phyloP scores from a whole-genome alignment of 2,888 invertebrate species.

The Heteromyza rotundicornis region DNA sequence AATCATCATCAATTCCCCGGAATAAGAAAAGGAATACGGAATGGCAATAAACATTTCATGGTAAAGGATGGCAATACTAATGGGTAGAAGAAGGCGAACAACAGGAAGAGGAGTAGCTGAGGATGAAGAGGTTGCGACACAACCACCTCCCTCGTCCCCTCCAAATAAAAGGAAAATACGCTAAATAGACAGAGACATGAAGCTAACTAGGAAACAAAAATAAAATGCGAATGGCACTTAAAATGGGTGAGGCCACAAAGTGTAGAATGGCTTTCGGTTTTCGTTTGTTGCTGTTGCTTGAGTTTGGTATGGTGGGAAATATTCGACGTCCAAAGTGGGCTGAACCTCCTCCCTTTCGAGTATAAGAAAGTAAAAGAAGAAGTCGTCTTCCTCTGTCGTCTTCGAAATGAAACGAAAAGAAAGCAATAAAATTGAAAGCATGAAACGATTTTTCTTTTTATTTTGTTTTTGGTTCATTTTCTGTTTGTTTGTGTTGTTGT shows the following conservation, averaged over 20 bases:
- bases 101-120: no score
- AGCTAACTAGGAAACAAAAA: slow-evolving; percentile 1
- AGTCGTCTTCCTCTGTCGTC: no score
- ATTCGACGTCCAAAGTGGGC: no score
- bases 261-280: not conserved
- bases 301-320: no score
- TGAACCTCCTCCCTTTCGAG: not conserved
- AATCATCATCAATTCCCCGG: slow-evolving; percentile 32
- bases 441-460: not conserved
- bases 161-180: no score
- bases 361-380: not conserved
- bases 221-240: slow-evolving; percentile 11
- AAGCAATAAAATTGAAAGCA: slow-evolving; percentile 21
- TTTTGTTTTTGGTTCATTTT: not conserved
- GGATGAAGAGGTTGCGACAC: no score
- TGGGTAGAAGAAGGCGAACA: not conserved
- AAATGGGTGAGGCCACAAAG: slow-evolving; percentile 4
- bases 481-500: slow-evolving; percentile 29
- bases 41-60: not conserved
- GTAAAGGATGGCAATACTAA: no score
- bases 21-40: not conserved
- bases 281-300: no score
- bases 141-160: no score
- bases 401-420: slow-evolving; percentile 3
- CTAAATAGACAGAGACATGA: not conserved